Evolutionary conservation across 2,113 vertebrate species (phyloP).

Genomic region (Cepphus grylle): DNA sequence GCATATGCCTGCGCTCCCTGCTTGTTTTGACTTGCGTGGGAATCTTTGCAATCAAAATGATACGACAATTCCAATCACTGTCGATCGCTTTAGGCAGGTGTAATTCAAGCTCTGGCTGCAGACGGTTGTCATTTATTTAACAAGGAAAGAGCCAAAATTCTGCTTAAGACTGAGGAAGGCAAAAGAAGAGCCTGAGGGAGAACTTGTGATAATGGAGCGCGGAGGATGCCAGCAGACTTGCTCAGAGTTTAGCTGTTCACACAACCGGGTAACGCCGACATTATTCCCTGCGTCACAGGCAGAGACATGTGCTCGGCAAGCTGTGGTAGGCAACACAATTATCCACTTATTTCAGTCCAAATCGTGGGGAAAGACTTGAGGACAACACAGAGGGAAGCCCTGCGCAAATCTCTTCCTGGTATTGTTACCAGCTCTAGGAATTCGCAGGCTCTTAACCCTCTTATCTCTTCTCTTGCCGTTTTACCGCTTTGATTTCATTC

Average conservation of each 20-base stretch:
- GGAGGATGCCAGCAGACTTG: not conserved
- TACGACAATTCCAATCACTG: not conserved
- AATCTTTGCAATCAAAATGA: slow-evolving; percentile 47
- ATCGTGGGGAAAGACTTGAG: not conserved
- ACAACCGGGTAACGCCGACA: not conserved
- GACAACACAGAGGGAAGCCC: not conserved
- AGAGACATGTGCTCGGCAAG: not conserved
- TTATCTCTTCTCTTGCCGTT: not conserved
- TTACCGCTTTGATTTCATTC: not conserved
- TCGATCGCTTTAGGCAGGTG: slow-evolving; percentile 39
- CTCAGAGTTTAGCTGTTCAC: not conserved
- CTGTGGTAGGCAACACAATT: not conserved
- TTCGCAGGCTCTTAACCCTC: not conserved
- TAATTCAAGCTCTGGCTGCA: slow-evolving; percentile 49
- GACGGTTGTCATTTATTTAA: slow-evolving; percentile 51
- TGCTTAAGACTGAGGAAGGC: not conserved
- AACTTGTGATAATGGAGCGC: not conserved
- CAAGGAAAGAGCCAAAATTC: slow-evolving; percentile 28
- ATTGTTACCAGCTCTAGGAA: not conserved
- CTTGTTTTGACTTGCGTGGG: slow-evolving; percentile 18
- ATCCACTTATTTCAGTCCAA: not conserved
- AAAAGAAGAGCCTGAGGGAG: slow-evolving; percentile 31
- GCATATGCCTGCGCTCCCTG: not conserved
- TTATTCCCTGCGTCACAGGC: not conserved
- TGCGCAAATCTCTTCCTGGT: not conserved